Base-by-base conservation (phyloP, 2,888 invertebrate species). In the Barypeithes pellucidus region DNA sequence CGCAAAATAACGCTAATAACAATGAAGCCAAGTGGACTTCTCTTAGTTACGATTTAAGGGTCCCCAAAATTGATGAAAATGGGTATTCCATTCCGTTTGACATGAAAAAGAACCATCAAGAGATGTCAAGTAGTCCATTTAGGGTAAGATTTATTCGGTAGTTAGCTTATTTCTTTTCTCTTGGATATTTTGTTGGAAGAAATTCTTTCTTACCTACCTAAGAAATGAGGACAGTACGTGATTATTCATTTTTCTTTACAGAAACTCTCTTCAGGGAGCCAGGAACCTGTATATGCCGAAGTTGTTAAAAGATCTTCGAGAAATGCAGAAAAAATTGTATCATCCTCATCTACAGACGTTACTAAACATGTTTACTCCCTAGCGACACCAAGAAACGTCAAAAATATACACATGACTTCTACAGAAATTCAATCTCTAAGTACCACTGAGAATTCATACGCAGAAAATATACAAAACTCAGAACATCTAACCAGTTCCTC, bases 281-380 rank as follows among this genome's bases (percentile, higher is more conserved):
- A 47, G 16, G 45, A 41, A 45, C 63, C 36, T 29, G 3, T 18
- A 59, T 59, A 67, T 33, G 7, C 50, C 2, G 36, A 67, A 43
- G 36, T 59, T 11, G 14, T 29, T 11, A 18, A 36, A 4, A 47
- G 47, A 5, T 47, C 50, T 36, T 60, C 67, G 14, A 60, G 43
- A 16, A 9, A 59, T 33, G 9, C 24, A 4, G 50, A 45, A 29
- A 16, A 20, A 22, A 20, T 29, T 3, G 5, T 67, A 0, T 14
- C 43, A 0, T 18, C 20, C 33, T 2, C 16, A 33, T 1, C 11
- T 12, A 12, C 41, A 11, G 11, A 7, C 0, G n/a, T 2, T 22
- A 14, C 12, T 2, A 22, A 41, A 29, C 59, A 60, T 3, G 16
- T 68, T 9, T 61, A 61, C 22, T 50, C 61, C 11, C 9, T 50